Conservation (phyloP, 2,797 vertebrate species). For the Podarcis lilfordi region DNA sequence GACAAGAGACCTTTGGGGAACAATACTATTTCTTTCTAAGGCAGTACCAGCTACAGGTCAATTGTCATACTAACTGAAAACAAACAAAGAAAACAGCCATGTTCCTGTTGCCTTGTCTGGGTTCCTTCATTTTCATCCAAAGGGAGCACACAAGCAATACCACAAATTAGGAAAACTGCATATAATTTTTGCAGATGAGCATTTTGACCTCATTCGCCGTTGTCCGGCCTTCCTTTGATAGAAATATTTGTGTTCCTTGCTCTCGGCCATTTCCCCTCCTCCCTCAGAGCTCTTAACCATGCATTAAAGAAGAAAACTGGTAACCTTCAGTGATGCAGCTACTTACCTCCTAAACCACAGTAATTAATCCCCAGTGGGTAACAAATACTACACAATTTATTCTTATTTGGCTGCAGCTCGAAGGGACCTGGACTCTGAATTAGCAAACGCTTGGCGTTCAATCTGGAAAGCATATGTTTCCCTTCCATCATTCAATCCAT, state of each 20-base stretch:
- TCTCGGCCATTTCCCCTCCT: slow-evolving; percentile 55
- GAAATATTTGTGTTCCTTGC: slow-evolving; percentile 75
- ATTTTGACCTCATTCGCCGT: slow-evolving; percentile 71
- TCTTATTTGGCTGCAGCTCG: slow-evolving; percentile 71
- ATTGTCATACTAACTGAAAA: slow-evolving; percentile 53
- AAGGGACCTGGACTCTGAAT: slow-evolving; percentile 71
- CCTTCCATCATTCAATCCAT: slow-evolving; percentile 78
- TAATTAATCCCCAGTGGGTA: slow-evolving; percentile 82
- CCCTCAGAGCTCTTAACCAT: slow-evolving; percentile 71
- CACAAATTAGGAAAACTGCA: slow-evolving; percentile 30
- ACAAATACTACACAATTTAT: slow-evolving; percentile 76
- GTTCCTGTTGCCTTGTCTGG: slow-evolving; percentile 53
- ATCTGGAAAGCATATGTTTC: slow-evolving; percentile 85
- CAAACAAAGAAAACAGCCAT: not conserved
- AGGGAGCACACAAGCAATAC: slow-evolving; percentile 31
- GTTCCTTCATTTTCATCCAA: slow-evolving; percentile 46
- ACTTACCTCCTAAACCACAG: slow-evolving; percentile 78
- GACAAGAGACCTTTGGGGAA: slow-evolving; percentile 56
- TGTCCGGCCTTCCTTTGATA: slow-evolving; percentile 53
- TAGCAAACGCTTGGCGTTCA: slow-evolving; percentile 68
- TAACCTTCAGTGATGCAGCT: slow-evolving; percentile 74
- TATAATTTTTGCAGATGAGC: slow-evolving; percentile 65
- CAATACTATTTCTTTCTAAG: slow-evolving; percentile 58
- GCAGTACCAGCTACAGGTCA: slow-evolving; percentile 54
- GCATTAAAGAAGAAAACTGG: slow-evolving; percentile 75